Base-by-base conservation (phyloP, 2,113 vertebrate species). In the Phaethon lepturus region DNA sequence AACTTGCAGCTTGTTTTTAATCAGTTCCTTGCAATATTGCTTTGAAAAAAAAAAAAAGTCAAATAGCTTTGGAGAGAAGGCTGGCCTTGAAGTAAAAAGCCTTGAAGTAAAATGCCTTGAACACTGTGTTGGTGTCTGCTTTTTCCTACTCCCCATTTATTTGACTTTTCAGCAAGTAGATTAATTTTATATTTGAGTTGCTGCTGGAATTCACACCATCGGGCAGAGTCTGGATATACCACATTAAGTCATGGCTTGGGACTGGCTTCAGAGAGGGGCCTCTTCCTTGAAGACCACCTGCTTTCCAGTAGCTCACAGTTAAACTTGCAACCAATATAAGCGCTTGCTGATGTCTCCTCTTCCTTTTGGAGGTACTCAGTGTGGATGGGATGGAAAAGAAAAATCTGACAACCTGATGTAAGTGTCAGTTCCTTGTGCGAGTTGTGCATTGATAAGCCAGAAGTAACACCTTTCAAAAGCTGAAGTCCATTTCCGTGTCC, bases 1-100 rank as follows among this genome's bases (percentile, higher is more conserved):
- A 83, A 71, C 52, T 89, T 69, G 18, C 12, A 64, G 42, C 64
- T 92, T 93, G 85, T 95, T 95, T 97, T 93, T 89, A 91, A 92
- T 92, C 47, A 83, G 53, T 89, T 94, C 52, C 47, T 94, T 76
- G 67, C 77, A 90, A 55, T 59, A 28, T 17, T 62, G 23, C 47
- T 90, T 90, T 66, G 45, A 12, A 74, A 81, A 81, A 77, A 72
- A 6, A 31, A 62, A 77, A 72, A 6, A 28, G 59, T 66, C 23
- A 86, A 89, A 86, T 92, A 84, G 50, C 77, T 88, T 87, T 95
- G 88, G 78, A 96, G 67, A 96, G 63, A 53, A 89, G 76, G 55
- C 82, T 59, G 11, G 47, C 45, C 77, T 78, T 95, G 50, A 60
- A 77, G 15, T 77, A 55, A 77, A 74, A 86, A 60, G 4, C 42